Evolutionary conservation across 2,797 vertebrate species (phyloP), one percentile per base, ranked within the genome.

Genomic region (Tachyglossus aculeatus): DNA sequence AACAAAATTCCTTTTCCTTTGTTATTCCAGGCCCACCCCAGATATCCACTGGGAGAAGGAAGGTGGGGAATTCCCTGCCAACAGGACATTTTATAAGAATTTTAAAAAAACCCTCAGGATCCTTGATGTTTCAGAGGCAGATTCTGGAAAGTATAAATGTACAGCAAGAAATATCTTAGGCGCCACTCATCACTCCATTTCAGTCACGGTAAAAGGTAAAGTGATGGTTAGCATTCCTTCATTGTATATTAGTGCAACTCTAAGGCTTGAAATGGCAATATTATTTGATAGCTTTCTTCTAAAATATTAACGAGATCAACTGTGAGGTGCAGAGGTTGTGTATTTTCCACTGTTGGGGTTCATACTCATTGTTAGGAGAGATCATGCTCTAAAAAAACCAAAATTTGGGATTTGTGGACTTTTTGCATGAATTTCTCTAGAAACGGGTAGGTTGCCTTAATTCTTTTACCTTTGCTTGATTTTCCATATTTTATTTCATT

Each of bases 111-210:
- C 94, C 3, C 93, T 99, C 34, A 95, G 91, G 53, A 97, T 99
- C 24, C 63, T 75, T 74, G 91, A 96, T 34, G 94, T 97, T 82
- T 96, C 96, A 0, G 96, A 97, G 84, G 94, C 94, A 1, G 98
- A 99, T 51, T 94, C 94, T 7, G 98, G 98, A 47, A 95, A 94
- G 55, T 99, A 99, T 85, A 96, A 94, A 72, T 99, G 98, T 79
- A 91, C 90, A n/a, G 97, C 96, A 63, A 93, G 82, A 82, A 99
- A 99, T 84, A 12, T 7, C 0, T 78, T 93, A 15, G 96, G 96
- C 87, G 89, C 88, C 0, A 85, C 83, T 70, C 92, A 96, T 76
- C 97, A 98, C 80, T 92, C 89, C 75, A 96, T 97, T 88, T 93
- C 85, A 5, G 95, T 99, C 63, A 92, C 89, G n/a, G 96, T 99